Evolutionary conservation across 2,113 vertebrate species (phyloP).

Genomic region (Holacanthus passer): DNA sequence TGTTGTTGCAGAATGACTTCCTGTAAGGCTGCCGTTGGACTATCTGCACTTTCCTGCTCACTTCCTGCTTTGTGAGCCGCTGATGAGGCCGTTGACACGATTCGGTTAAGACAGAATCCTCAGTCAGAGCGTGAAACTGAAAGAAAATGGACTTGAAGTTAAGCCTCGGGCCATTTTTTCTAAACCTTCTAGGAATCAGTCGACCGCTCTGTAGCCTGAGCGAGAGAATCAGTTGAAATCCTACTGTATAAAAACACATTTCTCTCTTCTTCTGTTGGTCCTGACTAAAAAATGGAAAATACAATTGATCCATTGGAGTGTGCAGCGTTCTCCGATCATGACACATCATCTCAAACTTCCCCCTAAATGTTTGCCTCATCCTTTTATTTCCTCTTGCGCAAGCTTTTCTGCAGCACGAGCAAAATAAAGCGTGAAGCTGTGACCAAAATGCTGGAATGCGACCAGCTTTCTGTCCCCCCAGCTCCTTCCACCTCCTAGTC

Average conservation of each 20-base stretch:
- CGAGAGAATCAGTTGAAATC: background rate
- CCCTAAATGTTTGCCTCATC: background rate
- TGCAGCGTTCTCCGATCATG: background rate
- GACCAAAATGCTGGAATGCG: conserved; percentile 49
- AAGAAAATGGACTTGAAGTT: background rate
- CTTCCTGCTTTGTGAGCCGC: conserved; percentile 63
- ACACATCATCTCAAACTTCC: conserved; percentile 23
- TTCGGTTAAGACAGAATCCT: background rate
- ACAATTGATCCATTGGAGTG: background rate
- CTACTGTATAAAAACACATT: background rate
- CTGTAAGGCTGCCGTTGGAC: conserved; percentile 64
- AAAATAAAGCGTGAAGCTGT: conserved; percentile 30
- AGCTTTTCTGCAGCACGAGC: conserved; percentile 16
- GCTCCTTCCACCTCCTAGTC: conserved; percentile 1
- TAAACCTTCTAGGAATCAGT: background rate
- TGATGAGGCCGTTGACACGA: conserved; percentile 14
- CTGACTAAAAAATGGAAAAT: conserved; percentile 31
- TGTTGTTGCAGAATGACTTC: conserved; percentile 80
- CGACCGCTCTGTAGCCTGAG: background rate
- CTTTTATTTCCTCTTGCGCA: conserved; percentile 14
- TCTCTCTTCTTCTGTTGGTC: conserved; percentile 18
- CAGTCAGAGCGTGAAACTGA: background rate
- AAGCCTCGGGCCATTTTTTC: background rate
- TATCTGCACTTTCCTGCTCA: conserved; percentile 63
- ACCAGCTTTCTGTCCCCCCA: conserved; percentile 29